Conservation (phyloP, 2,113 vertebrate genomes). For the Vidua macroura region DNA sequence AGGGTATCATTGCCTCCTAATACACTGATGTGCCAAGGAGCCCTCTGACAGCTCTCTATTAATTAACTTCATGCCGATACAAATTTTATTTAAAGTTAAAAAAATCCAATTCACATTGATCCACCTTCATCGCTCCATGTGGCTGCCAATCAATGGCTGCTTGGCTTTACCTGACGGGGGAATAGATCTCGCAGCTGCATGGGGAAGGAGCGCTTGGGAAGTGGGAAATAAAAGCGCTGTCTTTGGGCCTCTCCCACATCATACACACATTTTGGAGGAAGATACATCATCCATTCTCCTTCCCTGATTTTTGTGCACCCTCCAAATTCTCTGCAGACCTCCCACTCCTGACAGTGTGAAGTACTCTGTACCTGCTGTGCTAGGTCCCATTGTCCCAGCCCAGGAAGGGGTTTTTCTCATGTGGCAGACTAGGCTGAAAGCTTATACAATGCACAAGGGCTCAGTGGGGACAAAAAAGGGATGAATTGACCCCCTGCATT, state of each 20-base stretch:
- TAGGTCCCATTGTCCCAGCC: background rate
- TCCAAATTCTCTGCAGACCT: background rate
- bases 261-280: background rate
- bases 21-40: conserved; percentile 60
- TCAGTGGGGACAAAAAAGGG: background rate
- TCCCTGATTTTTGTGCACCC: background rate
- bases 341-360: background rate
- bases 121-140: conserved; percentile 61
- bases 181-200: background rate
- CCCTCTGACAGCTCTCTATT: conserved; percentile 72
- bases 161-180: conserved; percentile 16
- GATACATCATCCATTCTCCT: background rate
- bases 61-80: conserved; percentile 75
- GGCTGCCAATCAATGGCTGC: conserved; percentile 66
- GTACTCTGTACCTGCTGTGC: background rate
- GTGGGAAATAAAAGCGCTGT: background rate
- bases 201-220: background rate
- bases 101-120: conserved; percentile 76
- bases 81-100: conserved; percentile 76
- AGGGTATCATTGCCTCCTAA: conserved; percentile 41
- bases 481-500: conserved; percentile 14
- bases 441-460: background rate
- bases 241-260: background rate
- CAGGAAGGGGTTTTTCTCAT: background rate
- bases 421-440: background rate